phyloP scores from a whole-genome alignment of 2,113 vertebrate species.

The Elephas maximus region DNA sequence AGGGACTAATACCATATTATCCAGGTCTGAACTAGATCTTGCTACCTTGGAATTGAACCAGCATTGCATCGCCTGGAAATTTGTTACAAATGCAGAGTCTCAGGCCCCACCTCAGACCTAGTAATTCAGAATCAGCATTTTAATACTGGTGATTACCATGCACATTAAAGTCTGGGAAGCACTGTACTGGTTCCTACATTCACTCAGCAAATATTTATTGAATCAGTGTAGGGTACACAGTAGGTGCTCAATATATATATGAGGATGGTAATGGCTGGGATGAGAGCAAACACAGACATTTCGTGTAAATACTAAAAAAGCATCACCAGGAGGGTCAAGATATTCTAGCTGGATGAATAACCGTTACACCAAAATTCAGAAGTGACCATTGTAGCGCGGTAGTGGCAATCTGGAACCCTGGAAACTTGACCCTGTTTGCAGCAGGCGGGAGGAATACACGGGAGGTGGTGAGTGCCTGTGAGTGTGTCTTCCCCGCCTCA shows the following conservation, averaged over 20 bases:
- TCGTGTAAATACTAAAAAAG: neutral
- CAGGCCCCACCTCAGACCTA: neutral
- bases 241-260: neutral
- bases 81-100: neutral
- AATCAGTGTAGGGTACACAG: neutral
- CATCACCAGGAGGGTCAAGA: neutral
- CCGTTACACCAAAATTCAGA: neutral
- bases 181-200: no score
- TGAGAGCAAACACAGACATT: neutral
- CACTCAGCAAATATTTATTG: neutral
- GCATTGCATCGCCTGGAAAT: neutral
- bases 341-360: neutral
- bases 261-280: neutral
- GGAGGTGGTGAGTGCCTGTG: constrained; percentile 40
- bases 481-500: neutral
- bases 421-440: constrained; percentile 9
- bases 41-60: neutral
- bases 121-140: neutral
- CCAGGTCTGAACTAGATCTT: neutral
- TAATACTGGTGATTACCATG: neutral
- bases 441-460: neutral
- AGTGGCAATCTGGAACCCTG: neutral
- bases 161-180: neutral
- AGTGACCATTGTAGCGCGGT: neutral
- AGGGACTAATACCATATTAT: neutral